Conservation (phyloP, 2,113 vertebrate species). For the Cariama cristata region DNA sequence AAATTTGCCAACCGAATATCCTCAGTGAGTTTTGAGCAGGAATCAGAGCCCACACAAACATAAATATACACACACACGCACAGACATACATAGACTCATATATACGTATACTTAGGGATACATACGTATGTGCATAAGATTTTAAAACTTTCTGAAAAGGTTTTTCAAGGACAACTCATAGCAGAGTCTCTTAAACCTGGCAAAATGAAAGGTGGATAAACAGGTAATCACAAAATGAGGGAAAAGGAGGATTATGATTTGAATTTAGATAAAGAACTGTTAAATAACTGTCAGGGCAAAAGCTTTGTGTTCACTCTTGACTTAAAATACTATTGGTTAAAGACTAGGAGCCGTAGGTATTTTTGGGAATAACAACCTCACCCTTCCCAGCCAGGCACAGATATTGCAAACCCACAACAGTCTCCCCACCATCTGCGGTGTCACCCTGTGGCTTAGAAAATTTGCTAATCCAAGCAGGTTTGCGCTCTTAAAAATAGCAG, state of each 20-base stretch:
- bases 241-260: background rate
- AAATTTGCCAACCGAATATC: background rate
- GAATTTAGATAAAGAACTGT: background rate
- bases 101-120: background rate
- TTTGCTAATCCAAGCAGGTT: background rate
- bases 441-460: background rate
- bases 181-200: background rate
- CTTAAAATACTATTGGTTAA: background rate
- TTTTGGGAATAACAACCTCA: background rate
- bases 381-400: background rate
- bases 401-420: background rate
- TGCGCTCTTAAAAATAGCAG: background rate
- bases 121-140: rapidly evolving
- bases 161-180: background rate
- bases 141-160: background rate
- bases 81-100: background rate
- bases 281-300: background rate
- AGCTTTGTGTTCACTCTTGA: background rate
- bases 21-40: background rate
- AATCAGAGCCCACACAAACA: background rate
- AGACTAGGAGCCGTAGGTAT: background rate
- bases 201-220: background rate
- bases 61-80: background rate
- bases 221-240: background rate
- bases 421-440: background rate